phyloP scores from a whole-genome alignment of 2,888 invertebrate genomes.

The Nomada fucata region DNA sequence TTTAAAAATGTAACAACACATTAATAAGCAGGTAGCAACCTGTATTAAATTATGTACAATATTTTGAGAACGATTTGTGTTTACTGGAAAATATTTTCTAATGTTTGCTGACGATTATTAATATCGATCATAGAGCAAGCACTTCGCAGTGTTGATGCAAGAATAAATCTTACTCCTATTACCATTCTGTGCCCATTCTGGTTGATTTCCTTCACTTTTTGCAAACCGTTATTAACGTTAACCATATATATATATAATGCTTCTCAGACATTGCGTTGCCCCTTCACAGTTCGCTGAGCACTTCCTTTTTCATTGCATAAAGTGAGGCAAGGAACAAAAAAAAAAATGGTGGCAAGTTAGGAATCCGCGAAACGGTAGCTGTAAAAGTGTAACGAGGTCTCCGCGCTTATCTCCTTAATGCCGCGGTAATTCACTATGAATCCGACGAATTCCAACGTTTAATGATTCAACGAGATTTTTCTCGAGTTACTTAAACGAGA shows the following conservation, averaged over 20 bases:
- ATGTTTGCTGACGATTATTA: no score
- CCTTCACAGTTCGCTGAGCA: slow-evolving; percentile 21
- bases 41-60: no score
- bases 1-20: no score
- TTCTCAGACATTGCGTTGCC: background rate
- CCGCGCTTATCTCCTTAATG: background rate
- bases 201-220: slow-evolving; percentile 17
- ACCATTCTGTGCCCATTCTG: background rate
- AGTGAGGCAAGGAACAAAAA: background rate
- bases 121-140: no score
- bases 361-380: background rate
- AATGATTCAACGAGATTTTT: background rate
- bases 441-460: background rate
- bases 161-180: background rate
- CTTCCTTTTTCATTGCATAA: background rate
- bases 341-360: slow-evolving; percentile 2
- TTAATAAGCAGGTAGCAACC: no score
- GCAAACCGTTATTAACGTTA: background rate
- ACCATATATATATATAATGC: background rate
- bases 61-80: no score
- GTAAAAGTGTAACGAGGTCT: slow-evolving; percentile 11
- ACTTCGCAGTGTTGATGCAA: background rate
- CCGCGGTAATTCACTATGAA: background rate
- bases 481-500: background rate
- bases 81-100: no score